A percentile compares a stretch with the other conserved stretches of the same genome.
Conservation (phyloP, 1,140 invertebrate species). For the Apis laboriosa region DNA sequence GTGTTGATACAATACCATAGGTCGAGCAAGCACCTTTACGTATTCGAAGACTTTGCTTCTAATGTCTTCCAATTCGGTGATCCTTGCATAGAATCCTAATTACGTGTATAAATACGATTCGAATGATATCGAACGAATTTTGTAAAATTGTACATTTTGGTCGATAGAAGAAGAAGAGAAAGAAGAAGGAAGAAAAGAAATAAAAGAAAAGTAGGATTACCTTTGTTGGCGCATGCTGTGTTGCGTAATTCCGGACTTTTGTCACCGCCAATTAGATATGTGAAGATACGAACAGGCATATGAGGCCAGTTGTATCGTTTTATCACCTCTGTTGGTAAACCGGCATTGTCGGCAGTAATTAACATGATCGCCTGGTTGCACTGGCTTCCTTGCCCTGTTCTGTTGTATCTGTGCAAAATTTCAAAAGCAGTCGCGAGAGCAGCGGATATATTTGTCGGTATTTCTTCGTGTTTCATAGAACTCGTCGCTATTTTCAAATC, state of each 20-base stretch:
- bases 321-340: conserved; percentile 91
- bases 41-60: conserved; percentile 94
- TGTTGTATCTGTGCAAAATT: conserved; percentile 93
- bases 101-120: neutral
- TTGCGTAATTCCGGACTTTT: conserved; percentile 92
- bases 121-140: neutral
- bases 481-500: conserved; percentile 90
- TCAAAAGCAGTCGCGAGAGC: conserved; percentile 95
- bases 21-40: conserved; percentile 93
- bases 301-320: conserved; percentile 94
- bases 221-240: conserved; percentile 98
- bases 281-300: conserved; percentile 96
- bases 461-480: conserved; percentile 85
- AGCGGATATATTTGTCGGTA: conserved; percentile 95
- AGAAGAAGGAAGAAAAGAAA: neutral
- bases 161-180: neutral
- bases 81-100: conserved; percentile 92
- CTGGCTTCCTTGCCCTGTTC: conserved; percentile 90
- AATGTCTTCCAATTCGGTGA: conserved; percentile 91
- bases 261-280: conserved; percentile 97
- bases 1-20: conserved; percentile 94
- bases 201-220: conserved; percentile 76
- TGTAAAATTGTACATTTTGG: neutral
- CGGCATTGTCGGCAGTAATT: conserved; percentile 88
- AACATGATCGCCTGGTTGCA: conserved; percentile 99